phyloP scores from a whole-genome alignment of 2,797 vertebrate genomes.

The Oophaga sylvatica region DNA sequence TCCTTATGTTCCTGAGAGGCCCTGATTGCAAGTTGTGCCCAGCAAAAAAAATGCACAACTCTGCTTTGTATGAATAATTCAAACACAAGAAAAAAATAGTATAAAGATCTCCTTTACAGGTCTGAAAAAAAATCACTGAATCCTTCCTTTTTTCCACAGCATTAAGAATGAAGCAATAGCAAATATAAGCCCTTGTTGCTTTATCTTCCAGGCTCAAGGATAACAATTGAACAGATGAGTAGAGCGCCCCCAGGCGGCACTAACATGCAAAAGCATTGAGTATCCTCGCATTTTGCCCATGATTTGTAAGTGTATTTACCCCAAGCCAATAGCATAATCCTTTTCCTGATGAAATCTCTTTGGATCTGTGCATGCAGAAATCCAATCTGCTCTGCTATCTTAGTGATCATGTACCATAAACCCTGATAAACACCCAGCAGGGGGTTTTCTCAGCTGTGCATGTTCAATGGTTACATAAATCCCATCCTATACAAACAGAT shows the following conservation, averaged over 20 bases:
- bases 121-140: not conserved
- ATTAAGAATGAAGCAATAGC: not conserved
- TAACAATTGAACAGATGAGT: conserved; percentile 1
- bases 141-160: not conserved
- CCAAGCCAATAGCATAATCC: not conserved
- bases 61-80: not conserved
- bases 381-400: not conserved
- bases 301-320: conserved; percentile 9
- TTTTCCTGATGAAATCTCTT: not conserved
- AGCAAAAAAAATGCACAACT: not conserved
- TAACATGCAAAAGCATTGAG: conserved; percentile 13
- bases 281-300: conserved; percentile 29
- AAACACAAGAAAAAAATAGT: not conserved
- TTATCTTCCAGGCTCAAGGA: conserved; percentile 17
- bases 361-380: not conserved
- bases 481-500: conserved; percentile 24
- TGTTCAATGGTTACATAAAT: conserved; percentile 17
- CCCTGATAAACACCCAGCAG: not conserved
- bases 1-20: conserved; percentile 36
- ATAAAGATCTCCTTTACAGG: not conserved
- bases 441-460: not conserved
- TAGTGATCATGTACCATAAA: not conserved
- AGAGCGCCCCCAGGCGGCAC: conserved; percentile 65
- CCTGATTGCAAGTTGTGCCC: conserved; percentile 8
- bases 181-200: conserved; percentile 30